Base-by-base conservation (phyloP, 2,888 invertebrate species). In the Drosophila neoperkinsi region DNA sequence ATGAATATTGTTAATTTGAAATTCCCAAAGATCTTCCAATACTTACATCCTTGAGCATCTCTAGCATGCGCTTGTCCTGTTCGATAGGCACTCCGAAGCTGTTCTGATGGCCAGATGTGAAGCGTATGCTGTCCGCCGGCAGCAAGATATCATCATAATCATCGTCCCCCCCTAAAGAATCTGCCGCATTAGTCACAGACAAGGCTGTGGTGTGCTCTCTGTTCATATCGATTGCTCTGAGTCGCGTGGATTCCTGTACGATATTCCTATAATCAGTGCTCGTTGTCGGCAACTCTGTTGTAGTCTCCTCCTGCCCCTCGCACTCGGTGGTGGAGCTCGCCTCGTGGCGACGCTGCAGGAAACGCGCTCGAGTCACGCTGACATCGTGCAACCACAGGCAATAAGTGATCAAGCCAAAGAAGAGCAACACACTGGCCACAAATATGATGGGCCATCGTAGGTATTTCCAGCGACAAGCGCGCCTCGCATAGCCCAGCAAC, bases 91-190 rank as follows among this genome's bases (percentile, higher is more conserved):
- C 94, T 64, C 95, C 95, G 79, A 95, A 95, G 71, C 94, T 93
- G 74, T 95, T 95, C 67, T 95, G 95, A 91, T 95, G 95, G 49
- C 95, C 95, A 50, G 95, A 95, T 7, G 95, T 95, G 80, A 95
- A 95, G 16, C 91, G 89, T 52, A 93, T 71, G 13, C 91, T 86
- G 56, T 89, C 87, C 10, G 89, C 87, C 0, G 91, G 91, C 13
- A 85, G 53, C 68, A 91, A 66, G 10, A 82, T 79, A 18, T 90
- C 87, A 56, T 90, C 92, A 28, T 88, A 87, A 31, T 88, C 86
- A 11, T 59, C 73, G 58, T 82, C 73, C 63, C 66, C 2, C 53
- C 41, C 11, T n/a, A 56, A 38, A 16, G 74, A 62, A 2, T 74
- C 82, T 28, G 80, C 76, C 28, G 76, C 66, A 7, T 25, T 25